phyloP scores from a whole-genome alignment of 2,888 invertebrate genomes.

The Sphinx pinastri region DNA sequence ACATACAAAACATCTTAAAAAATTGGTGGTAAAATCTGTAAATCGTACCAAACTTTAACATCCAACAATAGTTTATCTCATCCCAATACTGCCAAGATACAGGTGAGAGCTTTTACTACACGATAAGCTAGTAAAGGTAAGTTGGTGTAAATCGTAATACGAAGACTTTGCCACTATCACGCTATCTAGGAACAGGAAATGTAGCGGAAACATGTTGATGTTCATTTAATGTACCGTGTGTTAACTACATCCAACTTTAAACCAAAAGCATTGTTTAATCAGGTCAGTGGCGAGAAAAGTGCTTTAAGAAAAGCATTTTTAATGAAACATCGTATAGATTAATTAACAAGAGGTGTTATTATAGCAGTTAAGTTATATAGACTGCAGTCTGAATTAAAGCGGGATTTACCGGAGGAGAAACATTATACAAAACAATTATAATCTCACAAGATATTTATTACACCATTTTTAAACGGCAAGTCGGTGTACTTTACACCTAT shows the following conservation, averaged over 20 bases:
- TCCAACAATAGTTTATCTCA: too few relatives aligned
- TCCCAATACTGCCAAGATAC: too few relatives aligned
- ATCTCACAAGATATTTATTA: not conserved
- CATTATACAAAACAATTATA: not conserved
- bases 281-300: slow-evolving; percentile 1
- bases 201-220: not conserved
- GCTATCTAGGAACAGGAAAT: slow-evolving; percentile 3
- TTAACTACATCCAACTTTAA: not conserved
- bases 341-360: not conserved
- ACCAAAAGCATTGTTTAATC: slow-evolving; percentile 3
- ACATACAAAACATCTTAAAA: too few relatives aligned
- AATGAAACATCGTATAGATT: not conserved
- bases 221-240: slow-evolving; percentile 6
- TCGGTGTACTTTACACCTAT: too few relatives aligned
- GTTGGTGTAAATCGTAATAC: too few relatives aligned
- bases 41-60: too few relatives aligned
- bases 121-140: too few relatives aligned
- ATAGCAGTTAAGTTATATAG: not conserved
- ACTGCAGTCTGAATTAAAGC: not conserved
- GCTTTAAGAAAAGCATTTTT: not conserved
- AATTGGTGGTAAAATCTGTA: too few relatives aligned
- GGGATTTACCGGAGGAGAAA: not conserved
- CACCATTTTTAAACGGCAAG: not conserved
- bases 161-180: too few relatives aligned
- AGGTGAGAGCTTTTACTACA: too few relatives aligned